These are phyloP conservation scores for Thera obeliscata DNA, from an alignment of 2,888 invertebrate genomes.

Conservation along the genomic window DNA sequence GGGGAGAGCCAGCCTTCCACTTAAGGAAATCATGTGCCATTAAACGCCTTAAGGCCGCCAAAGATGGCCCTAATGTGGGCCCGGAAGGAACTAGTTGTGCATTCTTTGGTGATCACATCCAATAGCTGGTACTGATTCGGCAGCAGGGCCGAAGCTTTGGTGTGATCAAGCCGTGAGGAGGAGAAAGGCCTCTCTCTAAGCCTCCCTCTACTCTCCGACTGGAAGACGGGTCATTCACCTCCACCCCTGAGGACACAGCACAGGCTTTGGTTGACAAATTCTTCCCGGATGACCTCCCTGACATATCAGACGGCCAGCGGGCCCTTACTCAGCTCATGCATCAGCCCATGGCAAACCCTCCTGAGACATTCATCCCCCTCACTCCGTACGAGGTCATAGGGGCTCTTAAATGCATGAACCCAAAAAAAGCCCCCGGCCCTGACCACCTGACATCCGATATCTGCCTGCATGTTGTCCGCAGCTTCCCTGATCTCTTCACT, in stretches of 20 bases:
- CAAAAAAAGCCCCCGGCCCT: neutral
- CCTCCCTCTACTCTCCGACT: constrained; percentile 1
- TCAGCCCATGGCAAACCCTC: neutral
- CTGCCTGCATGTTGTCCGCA: neutral
- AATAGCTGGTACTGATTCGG: too few relatives aligned
- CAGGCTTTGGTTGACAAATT: neutral
- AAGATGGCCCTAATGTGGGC: too few relatives aligned
- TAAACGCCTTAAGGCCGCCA: too few relatives aligned
- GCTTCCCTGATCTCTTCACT: neutral
- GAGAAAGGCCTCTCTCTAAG: neutral
- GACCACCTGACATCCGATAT: neutral
- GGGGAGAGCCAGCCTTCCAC: too few relatives aligned
- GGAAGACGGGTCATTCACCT: neutral
- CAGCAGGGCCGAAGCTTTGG: too few relatives aligned
- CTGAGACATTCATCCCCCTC: neutral
- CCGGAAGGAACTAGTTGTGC: too few relatives aligned
- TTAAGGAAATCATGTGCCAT: too few relatives aligned
- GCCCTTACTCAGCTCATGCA: too few relatives aligned
- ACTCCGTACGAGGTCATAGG: neutral
- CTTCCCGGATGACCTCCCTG: neutral
- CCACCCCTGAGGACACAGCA: neutral
- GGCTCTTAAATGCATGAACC: neutral
- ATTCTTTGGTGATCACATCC: too few relatives aligned
- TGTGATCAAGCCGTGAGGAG: too few relatives aligned
- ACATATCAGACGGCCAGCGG: neutral